phyloP scores from a whole-genome alignment of 1,140 invertebrate species.

The Calephelis virginiensis region DNA sequence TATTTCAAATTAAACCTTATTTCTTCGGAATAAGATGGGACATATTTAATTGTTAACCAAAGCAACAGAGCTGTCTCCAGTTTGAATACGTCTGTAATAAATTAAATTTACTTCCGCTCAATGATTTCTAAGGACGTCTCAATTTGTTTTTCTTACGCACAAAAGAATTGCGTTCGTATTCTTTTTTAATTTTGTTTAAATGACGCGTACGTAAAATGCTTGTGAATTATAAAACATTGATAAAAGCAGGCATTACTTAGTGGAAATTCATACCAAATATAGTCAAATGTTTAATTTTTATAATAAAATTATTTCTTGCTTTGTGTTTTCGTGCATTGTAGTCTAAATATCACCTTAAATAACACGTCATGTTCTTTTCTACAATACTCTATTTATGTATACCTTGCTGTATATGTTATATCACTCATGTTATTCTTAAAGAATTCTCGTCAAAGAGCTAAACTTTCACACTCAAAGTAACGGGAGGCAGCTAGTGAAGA shows the following conservation, averaged over 20 bases:
- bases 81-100: constrained; percentile 74
- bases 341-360: no score
- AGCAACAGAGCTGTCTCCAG: constrained; percentile 55
- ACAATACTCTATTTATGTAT: no score
- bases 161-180: constrained; percentile 39
- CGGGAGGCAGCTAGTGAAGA: not conserved
- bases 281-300: no score
- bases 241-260: no score
- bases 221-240: not conserved
- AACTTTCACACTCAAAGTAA: no score
- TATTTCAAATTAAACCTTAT: constrained; percentile 33
- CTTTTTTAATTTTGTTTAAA: constrained; percentile 36
- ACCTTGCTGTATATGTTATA: no score
- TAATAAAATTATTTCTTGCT: no score
- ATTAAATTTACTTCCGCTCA: constrained; percentile 74
- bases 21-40: constrained; percentile 19
- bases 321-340: no score
- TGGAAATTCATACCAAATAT: no score
- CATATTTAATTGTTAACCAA: constrained; percentile 59
- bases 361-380: no score
- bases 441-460: no score
- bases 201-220: constrained; percentile 27
- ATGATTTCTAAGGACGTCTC: constrained; percentile 70
- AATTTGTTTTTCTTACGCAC: constrained; percentile 67
- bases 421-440: no score